Evolutionary conservation across 2,113 vertebrate species (phyloP).

Genomic region (Colius striatus): DNA sequence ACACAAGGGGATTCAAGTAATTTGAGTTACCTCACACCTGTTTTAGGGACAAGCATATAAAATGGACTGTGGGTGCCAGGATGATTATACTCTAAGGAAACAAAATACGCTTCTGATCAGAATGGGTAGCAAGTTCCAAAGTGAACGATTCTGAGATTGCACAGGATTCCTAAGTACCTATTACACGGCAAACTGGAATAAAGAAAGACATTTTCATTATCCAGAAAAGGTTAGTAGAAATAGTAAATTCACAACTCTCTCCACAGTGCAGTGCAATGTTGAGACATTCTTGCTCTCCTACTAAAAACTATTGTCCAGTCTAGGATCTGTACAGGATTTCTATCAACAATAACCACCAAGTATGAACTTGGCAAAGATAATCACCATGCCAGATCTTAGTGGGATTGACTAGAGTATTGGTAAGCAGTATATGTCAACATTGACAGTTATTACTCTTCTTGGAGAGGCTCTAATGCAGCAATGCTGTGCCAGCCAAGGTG

Average conservation of each 20-base stretch:
- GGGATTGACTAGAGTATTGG: neutral
- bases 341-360: neutral
- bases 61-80: neutral
- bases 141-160: neutral
- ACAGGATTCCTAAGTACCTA: accelerated
- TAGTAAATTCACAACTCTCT: neutral
- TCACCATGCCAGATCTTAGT: neutral
- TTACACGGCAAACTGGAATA: neutral
- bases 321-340: neutral
- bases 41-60: neutral
- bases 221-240: neutral
- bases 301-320: neutral
- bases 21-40: neutral
- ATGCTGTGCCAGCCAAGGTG: neutral
- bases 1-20: neutral
- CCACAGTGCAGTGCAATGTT: neutral
- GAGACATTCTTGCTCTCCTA: neutral
- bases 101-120: neutral
- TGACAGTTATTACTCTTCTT: neutral
- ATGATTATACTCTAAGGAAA: neutral
- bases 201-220: neutral
- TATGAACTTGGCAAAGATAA: neutral
- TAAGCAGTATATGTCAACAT: neutral
- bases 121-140: neutral
- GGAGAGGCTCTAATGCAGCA: neutral